Evolutionary conservation across 1,140 invertebrate species (phyloP), one percentile per base, ranked within the genome.

Genomic region (Laupala kohalensis): DNA sequence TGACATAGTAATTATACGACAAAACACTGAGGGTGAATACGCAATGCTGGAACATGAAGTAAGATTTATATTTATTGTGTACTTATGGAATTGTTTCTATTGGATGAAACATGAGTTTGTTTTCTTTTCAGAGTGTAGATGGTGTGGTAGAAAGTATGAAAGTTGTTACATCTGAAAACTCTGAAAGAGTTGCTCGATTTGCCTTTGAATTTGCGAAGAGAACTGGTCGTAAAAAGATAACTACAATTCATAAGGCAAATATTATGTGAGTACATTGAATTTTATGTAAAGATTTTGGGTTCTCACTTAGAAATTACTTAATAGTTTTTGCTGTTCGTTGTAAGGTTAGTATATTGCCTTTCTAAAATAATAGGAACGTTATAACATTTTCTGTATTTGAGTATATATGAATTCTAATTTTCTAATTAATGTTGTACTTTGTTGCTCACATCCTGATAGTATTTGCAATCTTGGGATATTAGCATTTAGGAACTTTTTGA

Each of bases 61-160:
- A 81, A 74, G 65, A 69, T 28, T 5, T 12, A 69, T 26, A 71
- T 23, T 25, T 25, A n/a, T n/a, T n/a, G n/a, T n/a, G n/a, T n/a
- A n/a, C 26, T 68, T 5, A 4, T 68, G 9, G 12, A 23, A 25
- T 15, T 67, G 24, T 13, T 15, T 13, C 66, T 13, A 15, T 67
- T 15, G 24, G 24, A 26, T 67, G 9, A 12, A 12, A 15, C 9
- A 67, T 67, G 25, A 67, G 30, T 64, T 62, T 71, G 19, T 63
- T 4, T 73, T 71, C 62, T 71, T 81, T 80, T 70, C 76, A 87
- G 82, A 96, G 92, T 76, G 94, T 96, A 0, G 76, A 79, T 25
- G 98, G 98, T 30, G 94, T 99, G 0, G 90, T 99, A 25, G 97
- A 99, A 83, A 95, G 94, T 76, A 89, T 99, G 86, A 99, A 99